Base-by-base conservation (phyloP, 2,888 invertebrate species). In the Margaritifera margaritifera region DNA sequence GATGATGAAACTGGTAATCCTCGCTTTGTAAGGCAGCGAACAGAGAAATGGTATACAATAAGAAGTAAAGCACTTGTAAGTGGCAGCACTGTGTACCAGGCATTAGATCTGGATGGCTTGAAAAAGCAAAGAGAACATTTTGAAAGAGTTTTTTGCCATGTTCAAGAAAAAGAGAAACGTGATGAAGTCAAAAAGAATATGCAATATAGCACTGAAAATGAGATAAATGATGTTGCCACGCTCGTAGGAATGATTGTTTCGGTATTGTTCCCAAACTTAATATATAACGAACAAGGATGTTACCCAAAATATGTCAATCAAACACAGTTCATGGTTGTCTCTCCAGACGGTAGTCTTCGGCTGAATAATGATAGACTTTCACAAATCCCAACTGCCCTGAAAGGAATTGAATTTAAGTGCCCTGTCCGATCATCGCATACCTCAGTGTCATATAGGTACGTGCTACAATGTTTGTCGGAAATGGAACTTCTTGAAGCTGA, bases 51-150 rank as follows among this genome's bases (percentile, higher is more conserved):
- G 67, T 31, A 51, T 62, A 4, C 56, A 5, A 6, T 20, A 51
- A 25, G 67, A 31, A 58, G 27, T 24, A 20, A 27, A 6, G 67
- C 67, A 1, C 62, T 60, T 27, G 67, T 67, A 24, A 67, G 62
- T 6, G 67, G 62, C n/a, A 67, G 62, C 55, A 57, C 67, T 4
- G 6, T 62, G 2, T 56, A 56, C 58, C 18, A 11, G 19, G 62
- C 67, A 3, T 24, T 67, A 3, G 67, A 62, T 3, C 62, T 67
- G 1, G 57, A 62, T 24, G 57, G 67, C 1, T 27, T 62, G 8
- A 55, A 67, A 50, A 67, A 50, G 22, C 67, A 67, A n/a, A 53
- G 57, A 25, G 20, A 56, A 27, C 52, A 67, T 24, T 67, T 67
- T 57, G 67, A 67, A n/a, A 51, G 4, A 19, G 50, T 57, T 5